A percentile compares a stretch with the other conserved stretches of the same genome.
Conservation (phyloP, 2,113 vertebrate genomes). For the Tapirus terrestris region DNA sequence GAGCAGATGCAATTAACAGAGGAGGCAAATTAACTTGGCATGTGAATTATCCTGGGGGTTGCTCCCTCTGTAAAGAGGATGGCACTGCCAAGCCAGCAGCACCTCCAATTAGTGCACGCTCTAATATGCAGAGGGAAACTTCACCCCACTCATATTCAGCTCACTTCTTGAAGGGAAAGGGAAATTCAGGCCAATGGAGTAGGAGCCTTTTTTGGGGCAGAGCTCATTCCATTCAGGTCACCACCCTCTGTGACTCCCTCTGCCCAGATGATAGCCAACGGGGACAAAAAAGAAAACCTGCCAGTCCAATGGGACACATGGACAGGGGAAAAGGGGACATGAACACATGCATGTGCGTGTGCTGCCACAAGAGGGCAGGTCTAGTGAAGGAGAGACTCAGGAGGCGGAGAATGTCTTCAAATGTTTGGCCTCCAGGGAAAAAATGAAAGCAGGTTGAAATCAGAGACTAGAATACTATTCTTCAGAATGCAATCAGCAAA, state of each 20-base stretch:
- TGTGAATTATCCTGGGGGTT: not conserved
- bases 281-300: not conserved
- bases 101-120: not conserved
- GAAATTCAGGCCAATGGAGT: constrained; percentile 42
- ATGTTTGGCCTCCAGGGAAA: not conserved
- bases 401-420: not conserved
- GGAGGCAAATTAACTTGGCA: constrained; percentile 50
- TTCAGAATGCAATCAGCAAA: not conserved
- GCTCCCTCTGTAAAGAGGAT: not conserved
- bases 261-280: constrained; percentile 16
- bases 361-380: not conserved
- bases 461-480: constrained; percentile 33
- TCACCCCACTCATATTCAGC: not conserved
- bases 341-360: too few relatives aligned
- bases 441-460: not conserved
- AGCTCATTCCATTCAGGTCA: constrained; percentile 49
- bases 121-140: not conserved
- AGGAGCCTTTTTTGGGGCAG: constrained; percentile 20
- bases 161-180: not conserved
- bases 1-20: constrained; percentile 49
- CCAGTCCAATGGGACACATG: not conserved
- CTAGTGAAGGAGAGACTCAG: not conserved
- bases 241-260: constrained; percentile 43
- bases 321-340: not conserved
- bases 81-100: not conserved